These are phyloP conservation scores for Benitochromis conjunctus DNA, from an alignment of 2,113 vertebrate species.

Conservation along the genomic window DNA sequence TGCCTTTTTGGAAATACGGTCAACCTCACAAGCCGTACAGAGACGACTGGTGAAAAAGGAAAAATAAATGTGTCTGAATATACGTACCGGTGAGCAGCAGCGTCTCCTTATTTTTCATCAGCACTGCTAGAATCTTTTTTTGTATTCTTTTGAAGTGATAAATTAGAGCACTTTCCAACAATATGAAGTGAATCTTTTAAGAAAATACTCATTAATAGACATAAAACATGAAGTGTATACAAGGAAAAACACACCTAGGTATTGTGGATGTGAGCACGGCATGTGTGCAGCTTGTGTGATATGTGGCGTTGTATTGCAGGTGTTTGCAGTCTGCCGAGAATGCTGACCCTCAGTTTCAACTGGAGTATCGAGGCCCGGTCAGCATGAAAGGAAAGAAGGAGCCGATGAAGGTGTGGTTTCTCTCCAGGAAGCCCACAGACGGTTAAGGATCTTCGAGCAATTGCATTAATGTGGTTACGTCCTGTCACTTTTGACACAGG, in stretches of 20 bases:
- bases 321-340: conserved; percentile 95
- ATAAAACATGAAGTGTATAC: not conserved
- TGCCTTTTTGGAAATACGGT: conserved; percentile 98
- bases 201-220: not conserved
- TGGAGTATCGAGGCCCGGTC: conserved; percentile 90
- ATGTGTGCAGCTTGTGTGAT: not conserved
- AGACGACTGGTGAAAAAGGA: conserved; percentile 96
- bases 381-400: conserved; percentile 99
- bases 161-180: not conserved
- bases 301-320: conserved; percentile 60
- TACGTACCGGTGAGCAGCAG: conserved; percentile 83
- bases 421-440: conserved; percentile 84
- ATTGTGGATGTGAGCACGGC: not conserved
- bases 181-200: not conserved
- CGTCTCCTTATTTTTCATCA: not conserved
- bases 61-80: conserved; percentile 96
- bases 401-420: conserved; percentile 98
- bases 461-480: not conserved
- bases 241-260: not conserved
- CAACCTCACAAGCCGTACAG: conserved; percentile 97
- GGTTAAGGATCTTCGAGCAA: not conserved
- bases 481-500: not conserved
- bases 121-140: not conserved
- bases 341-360: conserved; percentile 89
- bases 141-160: not conserved